Percentiles rank a stretch among this genome's conserved stretches.
phyloP scores from a whole-genome alignment of 1,140 invertebrate genomes.

The Ctenoplectra terminalis region DNA sequence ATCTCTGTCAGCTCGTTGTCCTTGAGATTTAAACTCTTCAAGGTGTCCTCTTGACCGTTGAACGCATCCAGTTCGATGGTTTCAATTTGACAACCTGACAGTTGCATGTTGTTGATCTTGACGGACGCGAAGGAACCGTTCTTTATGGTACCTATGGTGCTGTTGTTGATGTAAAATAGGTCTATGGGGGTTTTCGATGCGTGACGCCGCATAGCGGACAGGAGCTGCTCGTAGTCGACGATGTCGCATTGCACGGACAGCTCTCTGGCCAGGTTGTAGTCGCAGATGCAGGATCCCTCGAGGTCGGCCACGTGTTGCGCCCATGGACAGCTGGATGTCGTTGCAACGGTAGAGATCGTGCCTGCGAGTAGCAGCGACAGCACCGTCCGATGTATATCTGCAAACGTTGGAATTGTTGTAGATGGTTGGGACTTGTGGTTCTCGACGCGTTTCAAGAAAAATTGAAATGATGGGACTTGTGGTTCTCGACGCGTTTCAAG shows the following conservation, averaged over 20 bases:
- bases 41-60: constrained; percentile 89
- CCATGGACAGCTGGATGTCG: constrained; percentile 92
- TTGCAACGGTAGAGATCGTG: constrained; percentile 51
- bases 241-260: constrained; percentile 95
- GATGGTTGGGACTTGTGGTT: too few relatives aligned
- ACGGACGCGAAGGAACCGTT: constrained; percentile 89
- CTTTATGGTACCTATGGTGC: constrained; percentile 87
- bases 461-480: too few relatives aligned
- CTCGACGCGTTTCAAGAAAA: too few relatives aligned
- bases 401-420: constrained; percentile 24
- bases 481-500: too few relatives aligned
- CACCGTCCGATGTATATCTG: constrained; percentile 59
- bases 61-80: constrained; percentile 90
- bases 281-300: constrained; percentile 94
- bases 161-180: constrained; percentile 94
- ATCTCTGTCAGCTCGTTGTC: constrained; percentile 92
- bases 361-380: constrained; percentile 65
- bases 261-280: constrained; percentile 91
- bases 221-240: constrained; percentile 90
- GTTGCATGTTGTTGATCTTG: constrained; percentile 92
- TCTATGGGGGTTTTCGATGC: constrained; percentile 88
- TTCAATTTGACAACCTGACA: constrained; percentile 92
- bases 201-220: constrained; percentile 88
- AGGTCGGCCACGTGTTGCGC: constrained; percentile 87
- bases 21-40: constrained; percentile 93